Evolutionary conservation across 1,140 invertebrate genomes (phyloP), one percentile per base, ranked within the genome.

Genomic region (Scaptomyza pallida): DNA sequence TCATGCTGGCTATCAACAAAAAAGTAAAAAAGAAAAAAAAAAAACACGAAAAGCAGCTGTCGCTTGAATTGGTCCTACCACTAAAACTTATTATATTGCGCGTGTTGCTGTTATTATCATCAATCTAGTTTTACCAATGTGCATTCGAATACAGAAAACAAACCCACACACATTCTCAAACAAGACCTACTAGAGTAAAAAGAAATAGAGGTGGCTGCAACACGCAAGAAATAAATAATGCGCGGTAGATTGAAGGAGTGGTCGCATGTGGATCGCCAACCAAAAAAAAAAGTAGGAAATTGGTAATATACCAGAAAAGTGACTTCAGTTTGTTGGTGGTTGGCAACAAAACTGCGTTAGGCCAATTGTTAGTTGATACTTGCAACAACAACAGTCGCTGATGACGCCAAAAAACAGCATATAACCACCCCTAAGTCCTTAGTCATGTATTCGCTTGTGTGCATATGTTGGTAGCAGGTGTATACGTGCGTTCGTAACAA

Each of bases 111-210:
- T 67, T 60, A 68, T 88, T 88, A 88, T 88, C 82, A 88, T 82
- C 75, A 88, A 88, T 88, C 82, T 88, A 75, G 78, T 88, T 88
- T 88, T 88, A 82, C 82, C 82, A 88, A 88, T 62, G 55, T 60
- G 71, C 75, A 78, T 68, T 64, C 41, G 41, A 63, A 74, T 41
- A 57, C 56, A 37, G 40, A 37, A 55, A n/a, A 44, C 1, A 13
- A 65, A 40, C 43, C 40, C 2, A 30, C 15, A 60, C 5, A 21
- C 21, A 2, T 21, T 21, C 5, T 2, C 21, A n/a, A n/a, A 55
- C 23, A 35, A 35, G 30, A 47, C 4, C 23, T 23, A 44, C 21
- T 26, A 26, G 51, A 44, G 50, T 19, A 13, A 35, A 41, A 37
- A 41, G 41, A 19, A 45, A 43, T 41, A 40, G 45, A 16, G 40